These are phyloP conservation scores for Antidorcas marsupialis DNA, from an alignment of 2,113 vertebrate genomes.

Conservation along the genomic window DNA sequence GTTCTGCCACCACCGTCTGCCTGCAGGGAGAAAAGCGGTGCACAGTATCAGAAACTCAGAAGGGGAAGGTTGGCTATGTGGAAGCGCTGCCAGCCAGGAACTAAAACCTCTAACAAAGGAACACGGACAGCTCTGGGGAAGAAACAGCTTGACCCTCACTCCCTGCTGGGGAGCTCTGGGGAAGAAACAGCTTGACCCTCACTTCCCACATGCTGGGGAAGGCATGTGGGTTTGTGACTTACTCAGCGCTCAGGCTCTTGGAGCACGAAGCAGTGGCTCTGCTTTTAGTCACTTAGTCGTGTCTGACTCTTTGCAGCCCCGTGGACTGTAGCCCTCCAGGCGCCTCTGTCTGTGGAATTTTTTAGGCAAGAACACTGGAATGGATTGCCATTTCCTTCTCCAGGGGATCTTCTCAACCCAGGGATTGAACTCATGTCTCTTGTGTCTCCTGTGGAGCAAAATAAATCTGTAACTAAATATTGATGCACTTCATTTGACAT, in stretches of 20 bases:
- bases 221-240: not conserved
- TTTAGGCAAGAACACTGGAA: not conserved
- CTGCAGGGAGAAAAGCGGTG: not conserved
- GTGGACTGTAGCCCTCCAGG: not conserved
- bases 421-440: not conserved
- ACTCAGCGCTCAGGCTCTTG: not conserved
- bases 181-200: not conserved
- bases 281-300: not conserved
- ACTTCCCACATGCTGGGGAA: not conserved
- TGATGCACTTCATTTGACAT: not conserved
- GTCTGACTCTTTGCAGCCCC: not conserved
- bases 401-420: not conserved
- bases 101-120: not conserved
- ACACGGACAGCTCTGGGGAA: not conserved
- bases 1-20: not conserved
- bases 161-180: not conserved
- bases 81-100: not conserved
- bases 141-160: not conserved
- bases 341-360: not conserved
- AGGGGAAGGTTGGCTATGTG: not conserved
- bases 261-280: not conserved
- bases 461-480: not conserved
- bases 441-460: not conserved
- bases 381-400: not conserved
- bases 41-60: not conserved